Evolutionary conservation across 2,113 vertebrate genomes (phyloP).

Genomic region (Odocoileus virginianus): DNA sequence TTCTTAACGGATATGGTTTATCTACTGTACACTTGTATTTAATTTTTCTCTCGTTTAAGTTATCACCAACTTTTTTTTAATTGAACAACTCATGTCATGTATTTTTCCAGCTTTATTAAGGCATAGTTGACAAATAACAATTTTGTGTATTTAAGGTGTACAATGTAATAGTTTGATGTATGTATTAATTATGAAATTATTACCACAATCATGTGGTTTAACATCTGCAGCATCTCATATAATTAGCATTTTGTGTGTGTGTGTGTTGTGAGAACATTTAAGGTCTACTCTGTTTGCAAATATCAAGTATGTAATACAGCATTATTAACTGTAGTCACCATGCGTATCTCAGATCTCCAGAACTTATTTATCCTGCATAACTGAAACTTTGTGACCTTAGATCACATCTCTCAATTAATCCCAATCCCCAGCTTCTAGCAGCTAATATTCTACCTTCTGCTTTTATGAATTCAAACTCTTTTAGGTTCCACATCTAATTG

Average conservation of each 20-base stretch:
- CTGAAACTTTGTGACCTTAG: not conserved
- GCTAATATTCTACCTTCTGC: not conserved
- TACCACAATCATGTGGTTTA: not conserved
- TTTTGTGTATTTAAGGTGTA: not conserved
- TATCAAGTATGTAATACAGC: not conserved
- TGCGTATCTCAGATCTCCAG: not conserved
- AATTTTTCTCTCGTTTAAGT: not conserved
- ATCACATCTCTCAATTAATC: not conserved
- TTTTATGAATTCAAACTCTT: not conserved
- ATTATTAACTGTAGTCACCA: too few species aligned
- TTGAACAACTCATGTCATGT: not conserved
- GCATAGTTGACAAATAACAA: not conserved
- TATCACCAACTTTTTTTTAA: not conserved
- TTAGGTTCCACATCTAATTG: not conserved
- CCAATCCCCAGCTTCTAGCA: not conserved
- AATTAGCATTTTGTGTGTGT: not conserved
- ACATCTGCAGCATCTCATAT: not conserved
- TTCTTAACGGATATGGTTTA: not conserved
- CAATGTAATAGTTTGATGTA: not conserved
- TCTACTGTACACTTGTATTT: not conserved
- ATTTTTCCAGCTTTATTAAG: not conserved
- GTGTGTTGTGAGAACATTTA: not conserved
- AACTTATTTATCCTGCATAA: not conserved
- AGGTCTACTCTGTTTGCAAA: not conserved
- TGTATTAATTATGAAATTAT: not conserved